A percentile compares a stretch with the other conserved stretches of the same genome.
These are phyloP conservation scores for Agriopis aurantiaria DNA, from an alignment of 2,888 invertebrate genomes.

Conservation along the genomic window DNA sequence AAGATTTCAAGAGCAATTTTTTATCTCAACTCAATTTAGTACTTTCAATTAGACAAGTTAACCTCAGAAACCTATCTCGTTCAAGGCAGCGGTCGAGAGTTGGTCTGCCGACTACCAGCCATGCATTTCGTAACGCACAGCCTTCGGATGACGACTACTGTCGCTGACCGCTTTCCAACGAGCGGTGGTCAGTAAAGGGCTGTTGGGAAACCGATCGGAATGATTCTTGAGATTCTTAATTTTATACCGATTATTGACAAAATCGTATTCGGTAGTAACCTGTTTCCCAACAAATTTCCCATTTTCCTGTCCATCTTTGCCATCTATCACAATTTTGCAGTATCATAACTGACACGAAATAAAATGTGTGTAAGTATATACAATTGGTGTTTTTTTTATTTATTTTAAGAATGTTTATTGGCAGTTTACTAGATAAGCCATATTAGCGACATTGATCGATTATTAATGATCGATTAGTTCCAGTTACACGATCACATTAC, in stretches of 20 bases:
- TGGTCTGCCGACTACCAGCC: background rate
- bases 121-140: slow-evolving; percentile 3
- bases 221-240: background rate
- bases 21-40: background rate
- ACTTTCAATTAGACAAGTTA: slow-evolving; percentile 8
- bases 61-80: slow-evolving; percentile 8
- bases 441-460: slow-evolving; percentile 1
- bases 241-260: background rate
- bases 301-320: too few relatives aligned
- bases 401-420: background rate
- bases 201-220: background rate
- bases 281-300: too few relatives aligned
- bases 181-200: background rate
- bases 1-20: too few relatives aligned
- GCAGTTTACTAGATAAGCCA: slow-evolving; percentile 3
- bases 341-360: background rate
- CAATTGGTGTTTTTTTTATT: background rate
- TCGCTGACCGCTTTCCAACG: slow-evolving; percentile 5
- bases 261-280: too few relatives aligned
- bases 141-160: slow-evolving; percentile 8
- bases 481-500: background rate
- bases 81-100: slow-evolving; percentile 15
- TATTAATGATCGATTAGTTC: slow-evolving; percentile 12
- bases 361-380: background rate
- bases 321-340: background rate